A percentile compares a stretch with the other conserved stretches of the same genome.
phyloP scores from a whole-genome alignment of 92 coral and sea anemone genomes.

The Epizoanthus scotinus region DNA sequence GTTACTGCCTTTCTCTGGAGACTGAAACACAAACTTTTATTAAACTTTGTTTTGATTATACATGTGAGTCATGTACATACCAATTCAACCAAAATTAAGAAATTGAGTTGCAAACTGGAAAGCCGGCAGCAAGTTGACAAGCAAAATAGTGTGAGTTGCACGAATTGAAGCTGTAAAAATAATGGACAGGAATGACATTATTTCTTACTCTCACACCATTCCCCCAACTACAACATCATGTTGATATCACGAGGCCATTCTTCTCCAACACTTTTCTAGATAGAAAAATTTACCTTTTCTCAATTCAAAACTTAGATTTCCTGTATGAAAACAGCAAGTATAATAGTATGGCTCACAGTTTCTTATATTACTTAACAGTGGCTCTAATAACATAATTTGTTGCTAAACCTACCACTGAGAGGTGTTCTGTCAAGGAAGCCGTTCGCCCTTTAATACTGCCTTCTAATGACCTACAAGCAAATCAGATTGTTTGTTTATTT shows the following conservation, averaged over 20 bases:
- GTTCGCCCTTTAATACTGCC: conserved; percentile 85
- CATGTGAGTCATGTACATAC: background rate
- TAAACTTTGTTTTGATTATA: background rate
- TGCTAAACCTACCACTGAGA: conserved; percentile 67
- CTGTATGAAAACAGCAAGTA: background rate
- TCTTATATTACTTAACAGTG: background rate
- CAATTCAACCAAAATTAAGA: background rate
- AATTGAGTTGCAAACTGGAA: too few species aligned
- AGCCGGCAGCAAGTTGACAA: too few species aligned
- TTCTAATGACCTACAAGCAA: conserved; percentile 47
- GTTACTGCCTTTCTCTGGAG: conserved; percentile 89
- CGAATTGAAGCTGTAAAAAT: too few species aligned
- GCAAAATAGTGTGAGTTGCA: too few species aligned
- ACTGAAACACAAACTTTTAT: conserved; percentile 49
- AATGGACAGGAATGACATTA: too few species aligned
- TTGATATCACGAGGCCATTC: too few species aligned
- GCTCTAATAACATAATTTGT: background rate
- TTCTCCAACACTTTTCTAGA: too few species aligned
- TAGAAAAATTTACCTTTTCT: background rate
- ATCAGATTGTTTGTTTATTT: conserved; percentile 13
- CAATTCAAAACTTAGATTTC: background rate
- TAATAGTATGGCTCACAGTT: background rate
- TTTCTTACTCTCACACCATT: too few species aligned
- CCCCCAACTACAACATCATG: too few species aligned
- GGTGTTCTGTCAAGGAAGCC: conserved; percentile 84